These are phyloP conservation scores for Portunus trituberculatus DNA, from an alignment of 1,140 invertebrate species.

Conservation along the genomic window DNA sequence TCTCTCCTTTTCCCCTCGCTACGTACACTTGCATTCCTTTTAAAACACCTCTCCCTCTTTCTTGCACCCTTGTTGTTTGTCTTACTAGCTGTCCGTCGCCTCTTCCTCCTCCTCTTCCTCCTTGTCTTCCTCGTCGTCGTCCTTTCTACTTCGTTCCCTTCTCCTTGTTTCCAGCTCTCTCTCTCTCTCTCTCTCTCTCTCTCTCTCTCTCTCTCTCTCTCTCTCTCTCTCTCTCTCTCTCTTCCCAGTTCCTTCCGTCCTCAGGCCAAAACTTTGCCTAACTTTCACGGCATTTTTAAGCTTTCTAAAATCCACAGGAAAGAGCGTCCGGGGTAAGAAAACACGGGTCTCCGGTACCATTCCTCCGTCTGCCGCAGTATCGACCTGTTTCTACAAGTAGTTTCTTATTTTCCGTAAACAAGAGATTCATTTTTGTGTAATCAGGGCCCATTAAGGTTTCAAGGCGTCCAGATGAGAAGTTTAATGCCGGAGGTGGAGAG, in stretches of 20 bases:
- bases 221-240: no score
- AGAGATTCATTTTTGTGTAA: background rate
- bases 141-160: background rate
- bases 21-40: no score
- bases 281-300: slow-evolving; percentile 4
- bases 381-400: background rate
- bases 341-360: background rate
- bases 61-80: background rate
- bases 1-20: no score
- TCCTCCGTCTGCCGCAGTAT: background rate
- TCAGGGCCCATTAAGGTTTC: background rate
- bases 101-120: background rate
- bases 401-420: background rate
- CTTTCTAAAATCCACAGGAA: slow-evolving; percentile 11
- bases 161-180: background rate
- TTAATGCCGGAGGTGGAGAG: background rate
- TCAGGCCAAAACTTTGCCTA: background rate
- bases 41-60: no score
- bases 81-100: background rate
- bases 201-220: no score
- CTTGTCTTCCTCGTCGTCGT: background rate
- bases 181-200: no score
- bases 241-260: background rate
- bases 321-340: background rate
- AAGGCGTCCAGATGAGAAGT: background rate